phyloP scores from a whole-genome alignment of 2,797 vertebrate genomes.

The Hippoglossus hippoglossus region DNA sequence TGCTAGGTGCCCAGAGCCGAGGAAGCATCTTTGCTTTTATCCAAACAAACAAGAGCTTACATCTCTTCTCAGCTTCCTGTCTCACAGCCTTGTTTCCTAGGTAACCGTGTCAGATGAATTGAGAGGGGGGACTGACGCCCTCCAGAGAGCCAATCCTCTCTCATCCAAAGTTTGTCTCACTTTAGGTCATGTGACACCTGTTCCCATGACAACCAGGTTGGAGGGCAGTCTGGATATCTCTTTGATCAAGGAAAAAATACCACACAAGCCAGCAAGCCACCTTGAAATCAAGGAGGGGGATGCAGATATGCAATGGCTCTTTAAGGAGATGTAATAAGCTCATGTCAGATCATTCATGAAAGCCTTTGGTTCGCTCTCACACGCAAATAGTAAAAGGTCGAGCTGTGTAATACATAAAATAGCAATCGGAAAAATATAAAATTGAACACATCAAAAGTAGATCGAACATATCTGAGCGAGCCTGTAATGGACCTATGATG shows the following conservation, averaged over 20 bases:
- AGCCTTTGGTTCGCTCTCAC: background rate
- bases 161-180: constrained; percentile 87
- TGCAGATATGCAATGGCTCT: constrained; percentile 59
- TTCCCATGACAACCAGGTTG: constrained; percentile 90
- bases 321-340: constrained; percentile 60
- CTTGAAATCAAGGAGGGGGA: constrained; percentile 71
- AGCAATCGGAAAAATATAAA: background rate
- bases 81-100: constrained; percentile 86
- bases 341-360: constrained; percentile 47
- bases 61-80: constrained; percentile 83
- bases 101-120: constrained; percentile 87
- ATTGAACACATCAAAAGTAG: background rate
- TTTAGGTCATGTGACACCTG: constrained; percentile 85
- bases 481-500: background rate
- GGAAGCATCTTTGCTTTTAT: constrained; percentile 77
- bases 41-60: constrained; percentile 86
- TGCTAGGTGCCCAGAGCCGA: constrained; percentile 63
- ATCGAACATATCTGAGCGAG: background rate
- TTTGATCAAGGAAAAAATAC: constrained; percentile 77
- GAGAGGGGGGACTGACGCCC: constrained; percentile 83
- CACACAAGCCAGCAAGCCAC: constrained; percentile 71
- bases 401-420: background rate
- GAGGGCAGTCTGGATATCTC: constrained; percentile 83
- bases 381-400: background rate
- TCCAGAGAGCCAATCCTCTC: constrained; percentile 85